Evolutionary conservation across 2,888 invertebrate species (phyloP).

Genomic region (Lasioglossum marginatum): DNA sequence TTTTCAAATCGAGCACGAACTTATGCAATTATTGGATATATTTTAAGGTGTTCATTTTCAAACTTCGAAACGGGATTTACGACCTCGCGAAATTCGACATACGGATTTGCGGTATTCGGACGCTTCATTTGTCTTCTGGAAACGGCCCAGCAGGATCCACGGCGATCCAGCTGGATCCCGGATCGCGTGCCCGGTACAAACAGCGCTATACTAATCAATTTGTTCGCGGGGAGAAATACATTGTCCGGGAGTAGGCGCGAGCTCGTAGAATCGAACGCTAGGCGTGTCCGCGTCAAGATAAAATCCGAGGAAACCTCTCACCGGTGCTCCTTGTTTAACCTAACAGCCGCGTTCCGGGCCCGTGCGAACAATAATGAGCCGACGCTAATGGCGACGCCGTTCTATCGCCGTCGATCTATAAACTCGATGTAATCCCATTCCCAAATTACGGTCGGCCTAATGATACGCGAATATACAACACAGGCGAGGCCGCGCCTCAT

Average conservation of each 20-base stretch:
- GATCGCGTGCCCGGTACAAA: conserved; percentile 33
- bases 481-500: conserved; percentile 20
- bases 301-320: conserved; percentile 65
- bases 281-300: conserved; percentile 64
- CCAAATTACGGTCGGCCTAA: conserved; percentile 32
- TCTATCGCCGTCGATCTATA: conserved; percentile 54
- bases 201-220: conserved; percentile 60
- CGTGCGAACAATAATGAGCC: conserved; percentile 57
- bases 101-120: no score
- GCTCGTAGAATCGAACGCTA: conserved; percentile 57
- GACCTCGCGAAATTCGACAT: no score
- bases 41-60: no score
- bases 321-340: conserved; percentile 61
- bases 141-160: neutral
- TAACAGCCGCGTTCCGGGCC: conserved; percentile 46
- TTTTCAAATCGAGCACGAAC: no score
- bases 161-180: neutral
- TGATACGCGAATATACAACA: neutral
- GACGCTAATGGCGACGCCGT: conserved; percentile 50
- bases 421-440: conserved; percentile 39
- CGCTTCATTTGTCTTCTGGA: no score
- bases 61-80: no score
- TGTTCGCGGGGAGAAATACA: conserved; percentile 62
- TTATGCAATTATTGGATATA: no score
- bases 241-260: conserved; percentile 59